Evolutionary conservation across 2,888 invertebrate genomes (phyloP), one percentile per base, ranked within the genome.

Genomic region (Cheilosia impressa): DNA sequence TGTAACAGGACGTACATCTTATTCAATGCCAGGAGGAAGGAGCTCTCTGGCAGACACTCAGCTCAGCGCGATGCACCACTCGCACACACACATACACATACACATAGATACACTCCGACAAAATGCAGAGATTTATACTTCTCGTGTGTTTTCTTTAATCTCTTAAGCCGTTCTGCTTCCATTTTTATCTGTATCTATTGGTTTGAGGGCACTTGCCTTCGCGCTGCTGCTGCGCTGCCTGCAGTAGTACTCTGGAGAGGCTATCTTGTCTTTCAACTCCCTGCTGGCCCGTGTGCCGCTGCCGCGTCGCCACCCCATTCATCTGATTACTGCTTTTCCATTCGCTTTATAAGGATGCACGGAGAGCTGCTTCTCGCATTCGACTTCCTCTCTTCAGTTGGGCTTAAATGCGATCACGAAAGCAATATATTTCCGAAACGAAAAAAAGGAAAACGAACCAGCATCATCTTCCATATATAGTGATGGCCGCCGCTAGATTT

Each of bases 341-440:
- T 66, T 71, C 38, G 57, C 65, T 53, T 13, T 38, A 38, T 38
- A 57, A 63, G 79, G 69, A 79, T 84, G 69, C 73, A 73, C 52
- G 15, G 22, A 52, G 58, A 75, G 71, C 71, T 72, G 50, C 63
- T 72, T 77, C 66, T 68, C 68, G 52, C 24, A 66, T 63, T 80
- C 83, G 63, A 78, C 80, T 84, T 81, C 81, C 76, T 77, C 85
- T 57, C 81, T 80, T 69, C 62, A 81, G 71, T 57, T 17, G 80
- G 57, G 72, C 55, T 87, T 81, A 87, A 88, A 89, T 88, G 89
- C 88, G 89, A 89, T 89, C 89, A 89, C 88, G 88, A 88, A 89
- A 88, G 89, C 88, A 89, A 89, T 89, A 89, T 88, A 89, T 89
- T 89, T 87, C 88, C 87, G 88, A 76, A 81, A 43, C 75, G 65